phyloP scores from a whole-genome alignment of 2,113 vertebrate species.

The Agelaius tricolor region DNA sequence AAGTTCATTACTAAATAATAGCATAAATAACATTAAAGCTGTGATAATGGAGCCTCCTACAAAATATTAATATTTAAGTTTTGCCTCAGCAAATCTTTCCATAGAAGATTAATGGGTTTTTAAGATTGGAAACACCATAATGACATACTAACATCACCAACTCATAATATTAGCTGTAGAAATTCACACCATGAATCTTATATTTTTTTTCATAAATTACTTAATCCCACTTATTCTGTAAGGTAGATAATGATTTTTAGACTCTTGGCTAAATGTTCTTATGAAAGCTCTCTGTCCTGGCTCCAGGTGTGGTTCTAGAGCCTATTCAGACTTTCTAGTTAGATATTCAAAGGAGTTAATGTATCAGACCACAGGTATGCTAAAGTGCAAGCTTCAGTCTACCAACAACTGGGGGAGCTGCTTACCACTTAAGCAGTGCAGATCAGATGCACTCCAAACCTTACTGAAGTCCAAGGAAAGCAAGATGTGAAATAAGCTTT shows the following conservation, averaged over 20 bases:
- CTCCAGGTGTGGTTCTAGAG: not conserved
- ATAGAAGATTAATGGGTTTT: not conserved
- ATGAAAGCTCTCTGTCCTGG: not conserved
- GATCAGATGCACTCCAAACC: not conserved
- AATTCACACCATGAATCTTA: not conserved
- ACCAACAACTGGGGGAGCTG: not conserved
- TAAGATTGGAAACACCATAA: not conserved
- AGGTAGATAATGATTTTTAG: not conserved
- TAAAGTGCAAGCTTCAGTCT: not conserved
- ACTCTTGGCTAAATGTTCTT: not conserved
- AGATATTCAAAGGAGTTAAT: not conserved
- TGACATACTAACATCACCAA: not conserved
- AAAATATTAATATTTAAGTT: not conserved
- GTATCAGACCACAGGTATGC: not conserved
- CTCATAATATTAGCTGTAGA: not conserved
- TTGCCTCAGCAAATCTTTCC: not conserved
- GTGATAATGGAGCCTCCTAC: not conserved
- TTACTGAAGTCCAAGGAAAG: not conserved
- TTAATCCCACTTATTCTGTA: not conserved
- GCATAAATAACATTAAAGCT: not conserved
- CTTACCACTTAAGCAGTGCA: not conserved
- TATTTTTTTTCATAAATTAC: not conserved
- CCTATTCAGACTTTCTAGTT: not conserved
- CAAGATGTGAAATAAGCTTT: not conserved
- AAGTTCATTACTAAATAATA: not conserved